phyloP scores from a whole-genome alignment of 2,113 vertebrate species.

The Silurus glanis region DNA sequence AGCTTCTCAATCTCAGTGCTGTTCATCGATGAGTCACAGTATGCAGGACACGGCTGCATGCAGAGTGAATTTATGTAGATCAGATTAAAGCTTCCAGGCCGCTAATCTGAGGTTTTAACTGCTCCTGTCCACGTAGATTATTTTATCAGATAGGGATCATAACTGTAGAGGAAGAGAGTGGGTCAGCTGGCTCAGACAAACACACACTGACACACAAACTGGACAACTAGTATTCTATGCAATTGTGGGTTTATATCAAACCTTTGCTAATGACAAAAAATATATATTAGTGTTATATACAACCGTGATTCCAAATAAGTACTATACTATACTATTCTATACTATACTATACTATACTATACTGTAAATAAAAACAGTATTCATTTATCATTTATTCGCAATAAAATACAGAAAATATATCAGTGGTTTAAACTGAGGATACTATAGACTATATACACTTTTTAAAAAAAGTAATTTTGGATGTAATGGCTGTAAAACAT shows the following conservation, averaged over 20 bases:
- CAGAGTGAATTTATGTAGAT: conserved; percentile 45
- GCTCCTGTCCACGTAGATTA: conserved; percentile 33
- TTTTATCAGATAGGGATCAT: conserved; percentile 34
- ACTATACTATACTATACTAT: no score
- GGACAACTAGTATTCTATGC: background rate
- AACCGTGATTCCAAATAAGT: no score
- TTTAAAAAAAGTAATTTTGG: no score
- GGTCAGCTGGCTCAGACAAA: conserved; percentile 14
- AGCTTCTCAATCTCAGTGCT: conserved; percentile 10
- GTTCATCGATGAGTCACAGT: conserved; percentile 22
- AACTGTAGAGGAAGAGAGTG: conserved; percentile 25
- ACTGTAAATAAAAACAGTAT: no score
- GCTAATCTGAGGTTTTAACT: conserved; percentile 38
- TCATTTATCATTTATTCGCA: no score
- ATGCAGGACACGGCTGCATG: conserved; percentile 27
- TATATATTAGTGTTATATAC: no score
- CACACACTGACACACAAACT: background rate
- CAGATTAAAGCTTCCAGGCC: conserved; percentile 33
- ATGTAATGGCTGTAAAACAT: no score
- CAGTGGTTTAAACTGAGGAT: no score
- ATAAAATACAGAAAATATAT: no score
- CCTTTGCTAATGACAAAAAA: background rate
- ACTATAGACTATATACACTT: no score
- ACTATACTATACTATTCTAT: no score
- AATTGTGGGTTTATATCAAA: background rate